Evolutionary conservation across 2,113 vertebrate genomes (phyloP), one percentile per base, ranked within the genome.

Genomic region (Tretioscincus oriximinensis): DNA sequence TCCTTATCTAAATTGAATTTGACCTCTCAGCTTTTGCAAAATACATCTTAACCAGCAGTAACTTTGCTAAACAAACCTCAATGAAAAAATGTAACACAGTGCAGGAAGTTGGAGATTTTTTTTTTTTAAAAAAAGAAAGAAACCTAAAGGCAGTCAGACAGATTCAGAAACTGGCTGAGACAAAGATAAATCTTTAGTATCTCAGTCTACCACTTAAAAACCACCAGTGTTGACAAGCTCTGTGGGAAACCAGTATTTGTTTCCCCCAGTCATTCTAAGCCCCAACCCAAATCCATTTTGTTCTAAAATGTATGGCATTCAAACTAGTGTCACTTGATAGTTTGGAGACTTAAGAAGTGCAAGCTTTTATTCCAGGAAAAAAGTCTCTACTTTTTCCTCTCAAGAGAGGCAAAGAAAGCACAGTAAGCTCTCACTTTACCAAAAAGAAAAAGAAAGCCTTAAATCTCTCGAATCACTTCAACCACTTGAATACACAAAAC

Each of bases 391-490:
- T 76, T 60, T 77, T 61, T 75, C 21, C 12, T 63, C 82, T 79
- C 1, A 0, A 70, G 69, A 45, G 21, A 65, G 64, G 63, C 81
- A 65, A 51, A 0, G 73, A 0, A 0, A 80, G 76, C 84, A 61
- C 28, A 0, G 51, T 0, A 0, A 80, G 75, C 77, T 83, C 82
- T 22, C 1, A 0, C 77, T 66, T 9, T 66, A 86, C 76, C 71
- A 73, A 72, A 64, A 74, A 75, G 81, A 58, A 18, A 58, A 58
- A 58, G 76, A 84, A 35, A 10, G 51, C 79, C 60, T 81, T 71
- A 70, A 85, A 87, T 16, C 70, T 84, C 76, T 64, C 73, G 47
- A 86, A 87, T 83, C 60, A 49, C 88, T 75, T 68, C 80, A 69
- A 76, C 1, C 3, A 83, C 79, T 85, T 70, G 28, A 88, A 85